Evolutionary conservation across 2,888 invertebrate species (phyloP).

Genomic region (Platypus cylindrus): DNA sequence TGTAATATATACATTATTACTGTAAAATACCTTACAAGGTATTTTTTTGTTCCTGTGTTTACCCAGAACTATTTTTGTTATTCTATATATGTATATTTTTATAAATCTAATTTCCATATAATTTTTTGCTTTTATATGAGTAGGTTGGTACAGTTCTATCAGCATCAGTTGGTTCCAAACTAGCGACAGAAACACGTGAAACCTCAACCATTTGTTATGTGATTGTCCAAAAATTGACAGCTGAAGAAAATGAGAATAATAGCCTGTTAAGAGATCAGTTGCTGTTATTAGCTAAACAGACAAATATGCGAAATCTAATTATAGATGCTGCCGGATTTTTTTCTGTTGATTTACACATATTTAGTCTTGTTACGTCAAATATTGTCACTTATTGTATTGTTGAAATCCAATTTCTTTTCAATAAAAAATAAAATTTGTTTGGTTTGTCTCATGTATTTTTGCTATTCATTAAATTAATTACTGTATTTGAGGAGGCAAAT

Average conservation of each 20-base stretch:
- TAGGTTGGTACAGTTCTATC: too few species aligned
- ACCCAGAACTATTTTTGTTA: too few species aligned
- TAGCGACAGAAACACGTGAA: conserved; percentile 4
- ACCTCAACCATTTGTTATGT: conserved; percentile 6
- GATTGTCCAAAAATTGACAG: conserved; percentile 3
- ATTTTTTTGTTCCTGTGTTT: too few species aligned
- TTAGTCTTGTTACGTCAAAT: conserved; percentile 7
- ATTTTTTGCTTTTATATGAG: too few species aligned
- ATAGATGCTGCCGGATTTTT: conserved; percentile 10
- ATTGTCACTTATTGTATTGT: conserved; percentile 9
- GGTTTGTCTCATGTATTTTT: too few species aligned
- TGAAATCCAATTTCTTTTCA: conserved; percentile 6
- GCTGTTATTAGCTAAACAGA: background rate
- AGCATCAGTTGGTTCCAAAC: too few species aligned
- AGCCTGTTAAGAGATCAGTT: background rate
- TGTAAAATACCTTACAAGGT: too few species aligned
- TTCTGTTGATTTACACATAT: conserved; percentile 6
- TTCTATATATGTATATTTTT: too few species aligned
- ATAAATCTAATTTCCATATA: too few species aligned
- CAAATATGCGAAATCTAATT: conserved; percentile 3
- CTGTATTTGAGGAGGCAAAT: too few species aligned
- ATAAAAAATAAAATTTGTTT: background rate
- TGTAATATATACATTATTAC: too few species aligned
- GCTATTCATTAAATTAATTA: too few species aligned
- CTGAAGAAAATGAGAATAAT: background rate